phyloP scores from a whole-genome alignment of 2,888 invertebrate genomes.

The Euspilapteryx auroguttella region DNA sequence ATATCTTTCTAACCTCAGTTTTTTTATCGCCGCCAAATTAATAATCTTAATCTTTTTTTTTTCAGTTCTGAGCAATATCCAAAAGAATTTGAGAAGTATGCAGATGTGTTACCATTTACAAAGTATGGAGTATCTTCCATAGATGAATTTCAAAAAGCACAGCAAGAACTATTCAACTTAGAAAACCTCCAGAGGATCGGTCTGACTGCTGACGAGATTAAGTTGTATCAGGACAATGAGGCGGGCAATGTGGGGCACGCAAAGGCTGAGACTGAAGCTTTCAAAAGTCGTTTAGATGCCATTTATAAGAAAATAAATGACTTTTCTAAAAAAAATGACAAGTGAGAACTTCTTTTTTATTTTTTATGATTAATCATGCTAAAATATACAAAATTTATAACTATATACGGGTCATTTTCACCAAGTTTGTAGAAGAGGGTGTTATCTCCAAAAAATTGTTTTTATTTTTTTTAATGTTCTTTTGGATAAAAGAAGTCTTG shows the following conservation, averaged over 20 bases:
- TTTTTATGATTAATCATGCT: not conserved
- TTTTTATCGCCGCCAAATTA: too few species aligned
- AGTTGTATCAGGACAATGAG: constrained; percentile 46
- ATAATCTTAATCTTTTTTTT: too few species aligned
- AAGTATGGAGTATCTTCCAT: constrained; percentile 43
- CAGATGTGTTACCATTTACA: constrained; percentile 36
- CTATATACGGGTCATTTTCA: not conserved
- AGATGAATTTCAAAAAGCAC: constrained; percentile 35
- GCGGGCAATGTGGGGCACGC: constrained; percentile 25
- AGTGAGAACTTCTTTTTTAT: constrained; percentile 15
- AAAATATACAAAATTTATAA: not conserved
- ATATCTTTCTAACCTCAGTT: too few species aligned
- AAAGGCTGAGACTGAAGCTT: constrained; percentile 27
- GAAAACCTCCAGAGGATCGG: constrained; percentile 50
- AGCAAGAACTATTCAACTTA: constrained; percentile 29
- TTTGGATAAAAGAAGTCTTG: too few species aligned
- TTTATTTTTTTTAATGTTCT: too few species aligned
- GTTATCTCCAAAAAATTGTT: too few species aligned
- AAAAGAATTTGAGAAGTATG: constrained; percentile 36
- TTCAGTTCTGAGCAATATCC: constrained; percentile 33
- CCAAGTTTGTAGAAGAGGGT: too few species aligned
- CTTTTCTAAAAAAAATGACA: constrained; percentile 14
- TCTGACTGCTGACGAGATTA: constrained; percentile 45
- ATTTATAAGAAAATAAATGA: constrained; percentile 31
- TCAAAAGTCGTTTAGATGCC: constrained; percentile 23